Evolutionary conservation across 2,888 invertebrate species (phyloP).

Genomic region (Habroteleia sp.): DNA sequence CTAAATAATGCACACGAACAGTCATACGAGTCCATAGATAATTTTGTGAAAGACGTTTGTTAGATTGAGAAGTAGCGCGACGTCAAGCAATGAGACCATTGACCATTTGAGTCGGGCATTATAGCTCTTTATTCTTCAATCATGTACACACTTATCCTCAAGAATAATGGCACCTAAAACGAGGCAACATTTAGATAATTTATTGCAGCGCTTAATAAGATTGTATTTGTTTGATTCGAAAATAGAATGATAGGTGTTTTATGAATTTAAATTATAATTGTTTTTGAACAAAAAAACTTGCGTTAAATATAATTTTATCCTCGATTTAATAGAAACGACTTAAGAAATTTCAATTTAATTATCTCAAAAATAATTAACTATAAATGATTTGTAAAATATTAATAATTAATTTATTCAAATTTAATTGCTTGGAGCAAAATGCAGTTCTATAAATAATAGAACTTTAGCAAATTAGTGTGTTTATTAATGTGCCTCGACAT

Average conservation of each 20-base stretch:
- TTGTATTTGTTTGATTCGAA: slow-evolving; percentile 37
- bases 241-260: slow-evolving; percentile 31
- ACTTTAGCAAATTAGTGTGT: no score
- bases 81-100: slow-evolving; percentile 67
- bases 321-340: no score
- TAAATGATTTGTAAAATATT: no score
- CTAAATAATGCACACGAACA: slow-evolving; percentile 9
- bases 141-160: slow-evolving; percentile 47
- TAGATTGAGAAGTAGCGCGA: slow-evolving; percentile 27
- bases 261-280: slow-evolving; percentile 10
- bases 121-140: slow-evolving; percentile 72
- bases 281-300: not conserved
- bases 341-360: not conserved
- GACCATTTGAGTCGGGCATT: slow-evolving; percentile 68
- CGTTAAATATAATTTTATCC: slow-evolving; percentile 1
- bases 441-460: no score
- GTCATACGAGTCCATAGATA: slow-evolving; percentile 11
- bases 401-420: no score
- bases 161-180: slow-evolving; percentile 47
- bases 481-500: no score
- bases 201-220: slow-evolving; percentile 32
- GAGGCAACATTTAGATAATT: slow-evolving; percentile 50
- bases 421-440: no score
- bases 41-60: slow-evolving; percentile 40
- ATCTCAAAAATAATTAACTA: no score